Conservation (phyloP, 23 tunicate species). For the Diplosoma virens region DNA sequence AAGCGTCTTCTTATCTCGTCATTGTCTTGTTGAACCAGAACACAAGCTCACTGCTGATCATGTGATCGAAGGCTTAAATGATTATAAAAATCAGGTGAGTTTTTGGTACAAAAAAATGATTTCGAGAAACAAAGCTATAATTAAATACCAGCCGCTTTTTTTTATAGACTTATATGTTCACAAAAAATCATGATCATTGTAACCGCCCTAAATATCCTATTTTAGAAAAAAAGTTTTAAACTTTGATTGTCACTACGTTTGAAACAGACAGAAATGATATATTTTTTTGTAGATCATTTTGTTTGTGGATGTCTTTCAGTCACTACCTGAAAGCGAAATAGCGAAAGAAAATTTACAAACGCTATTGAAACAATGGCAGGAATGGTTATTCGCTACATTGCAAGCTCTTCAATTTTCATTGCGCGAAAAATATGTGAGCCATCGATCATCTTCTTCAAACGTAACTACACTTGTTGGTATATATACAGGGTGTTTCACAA, state of each 20-base stretch:
- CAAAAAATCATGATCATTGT: no score
- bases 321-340: background rate
- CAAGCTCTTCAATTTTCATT: background rate
- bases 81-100: constrained; percentile 1
- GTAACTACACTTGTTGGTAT: no score
- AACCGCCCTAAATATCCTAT: no score
- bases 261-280: no score
- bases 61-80: constrained; percentile 2
- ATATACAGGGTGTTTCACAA: no score
- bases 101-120: background rate
- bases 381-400: background rate
- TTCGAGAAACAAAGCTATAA: no score
- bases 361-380: background rate
- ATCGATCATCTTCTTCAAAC: no score
- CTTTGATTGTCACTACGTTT: no score
- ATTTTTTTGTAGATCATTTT: background rate
- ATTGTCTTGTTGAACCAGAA: background rate
- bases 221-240: no score
- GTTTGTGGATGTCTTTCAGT: background rate
- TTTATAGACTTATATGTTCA: no score
- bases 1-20: background rate
- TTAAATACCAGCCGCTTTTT: no score
- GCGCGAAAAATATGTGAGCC: no score
- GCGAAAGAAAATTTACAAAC: constrained; percentile 1
- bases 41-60: background rate